Conservation (phyloP, 2,797 vertebrate genomes). For the Periparus ater region DNA sequence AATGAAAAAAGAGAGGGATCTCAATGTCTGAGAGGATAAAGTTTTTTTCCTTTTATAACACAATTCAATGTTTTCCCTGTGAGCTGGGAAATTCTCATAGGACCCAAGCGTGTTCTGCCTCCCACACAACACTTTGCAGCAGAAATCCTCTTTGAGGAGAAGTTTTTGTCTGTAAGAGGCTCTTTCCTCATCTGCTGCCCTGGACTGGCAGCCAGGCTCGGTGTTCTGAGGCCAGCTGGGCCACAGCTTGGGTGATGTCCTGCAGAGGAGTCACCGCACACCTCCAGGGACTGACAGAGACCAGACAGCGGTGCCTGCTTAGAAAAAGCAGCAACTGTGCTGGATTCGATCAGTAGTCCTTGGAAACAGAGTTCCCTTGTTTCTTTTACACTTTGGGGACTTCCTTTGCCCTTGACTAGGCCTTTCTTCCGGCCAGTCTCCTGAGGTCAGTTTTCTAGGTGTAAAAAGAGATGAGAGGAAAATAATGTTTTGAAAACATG, state of each 20-base stretch:
- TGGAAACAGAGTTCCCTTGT: not conserved
- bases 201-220: accelerated
- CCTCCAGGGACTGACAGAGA: not conserved
- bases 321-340: not conserved
- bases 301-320: not conserved
- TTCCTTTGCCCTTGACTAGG: not conserved
- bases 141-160: not conserved
- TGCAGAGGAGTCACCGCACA: not conserved
- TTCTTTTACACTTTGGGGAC: constrained; percentile 14
- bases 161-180: not conserved
- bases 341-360: not conserved
- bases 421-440: constrained; percentile 4
- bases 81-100: not conserved
- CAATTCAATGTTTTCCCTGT: not conserved
- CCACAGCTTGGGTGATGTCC: not conserved
- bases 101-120: not conserved
- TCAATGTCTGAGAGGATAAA: not conserved
- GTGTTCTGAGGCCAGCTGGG: not conserved
- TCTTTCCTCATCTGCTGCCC: not conserved
- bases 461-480: not conserved
- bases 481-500: not conserved
- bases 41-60: constrained; percentile 19
- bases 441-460: not conserved
- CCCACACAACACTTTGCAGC: not conserved
- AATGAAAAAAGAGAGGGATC: not conserved